A percentile compares a stretch with the other conserved stretches of the same genome.
phyloP scores from a whole-genome alignment of 2,797 vertebrate species.

The Stomatorhinus walkeri region DNA sequence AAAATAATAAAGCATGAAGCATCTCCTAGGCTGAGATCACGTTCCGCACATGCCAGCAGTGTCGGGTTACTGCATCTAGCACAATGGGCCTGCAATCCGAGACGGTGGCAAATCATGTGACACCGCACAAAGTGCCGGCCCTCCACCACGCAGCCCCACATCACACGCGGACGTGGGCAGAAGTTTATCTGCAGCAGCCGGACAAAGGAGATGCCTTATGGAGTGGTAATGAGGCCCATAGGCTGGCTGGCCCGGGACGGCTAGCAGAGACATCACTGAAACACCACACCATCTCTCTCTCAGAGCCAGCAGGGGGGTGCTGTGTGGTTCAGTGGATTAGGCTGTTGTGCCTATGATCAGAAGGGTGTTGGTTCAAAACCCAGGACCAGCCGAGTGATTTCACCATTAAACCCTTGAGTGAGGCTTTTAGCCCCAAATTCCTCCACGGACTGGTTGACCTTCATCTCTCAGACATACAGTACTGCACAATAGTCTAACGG shows the following conservation, averaged over 20 bases:
- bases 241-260: not conserved
- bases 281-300: not conserved
- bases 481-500: not conserved
- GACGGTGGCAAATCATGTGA: constrained; percentile 59
- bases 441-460: not conserved
- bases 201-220: not conserved
- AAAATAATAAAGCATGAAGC: constrained; percentile 44
- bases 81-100: constrained; percentile 59
- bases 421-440: not conserved
- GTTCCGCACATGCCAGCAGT: constrained; percentile 56
- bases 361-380: not conserved
- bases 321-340: not conserved
- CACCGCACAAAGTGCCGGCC: constrained; percentile 35
- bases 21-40: constrained; percentile 50
- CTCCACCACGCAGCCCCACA: constrained; percentile 14
- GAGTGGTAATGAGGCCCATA: not conserved
- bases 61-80: constrained; percentile 51
- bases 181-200: not conserved
- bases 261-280: not conserved
- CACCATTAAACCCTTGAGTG: not conserved
- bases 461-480: not conserved
- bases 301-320: not conserved
- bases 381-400: not conserved
- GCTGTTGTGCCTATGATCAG: not conserved
- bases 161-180: not conserved